A percentile compares a stretch with the other conserved stretches of the same genome.
Conservation (phyloP, 1,140 invertebrate species). For the Brachionus plicatilis region DNA sequence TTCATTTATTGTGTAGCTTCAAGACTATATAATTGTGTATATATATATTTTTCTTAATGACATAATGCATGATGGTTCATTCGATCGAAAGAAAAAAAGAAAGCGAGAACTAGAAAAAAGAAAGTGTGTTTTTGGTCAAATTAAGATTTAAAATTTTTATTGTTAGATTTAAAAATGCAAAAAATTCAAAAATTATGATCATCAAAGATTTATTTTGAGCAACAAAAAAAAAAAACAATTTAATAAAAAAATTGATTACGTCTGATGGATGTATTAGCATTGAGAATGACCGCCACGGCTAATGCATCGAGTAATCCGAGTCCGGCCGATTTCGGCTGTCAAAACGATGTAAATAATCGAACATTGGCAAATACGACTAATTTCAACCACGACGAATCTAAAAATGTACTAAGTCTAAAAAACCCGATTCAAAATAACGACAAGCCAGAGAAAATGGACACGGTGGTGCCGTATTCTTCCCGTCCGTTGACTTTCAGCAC, state of each 20-base stretch:
- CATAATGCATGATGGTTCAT: not conserved
- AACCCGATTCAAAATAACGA: not conserved
- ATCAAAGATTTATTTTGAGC: not conserved
- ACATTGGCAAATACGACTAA: conserved; percentile 26
- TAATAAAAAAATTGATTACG: not conserved
- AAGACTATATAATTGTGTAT: conserved; percentile 13
- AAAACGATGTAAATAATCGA: conserved; percentile 8
- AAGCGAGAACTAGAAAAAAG: not conserved
- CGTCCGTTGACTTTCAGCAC: conserved; percentile 16
- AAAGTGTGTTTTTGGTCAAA: conserved; percentile 20
- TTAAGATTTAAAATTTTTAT: not conserved
- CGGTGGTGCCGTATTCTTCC: not conserved
- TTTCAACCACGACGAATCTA: not conserved
- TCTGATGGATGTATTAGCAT: conserved; percentile 20
- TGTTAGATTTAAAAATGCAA: conserved; percentile 1
- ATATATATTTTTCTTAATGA: conserved; percentile 21
- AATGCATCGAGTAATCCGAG: not conserved
- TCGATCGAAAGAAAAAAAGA: not conserved
- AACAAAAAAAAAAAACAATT: not conserved
- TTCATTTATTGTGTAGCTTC: conserved; percentile 17
- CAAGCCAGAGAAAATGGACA: not conserved
- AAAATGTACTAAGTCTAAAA: not conserved
- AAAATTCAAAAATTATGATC: conserved; percentile 1
- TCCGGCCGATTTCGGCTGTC: not conserved
- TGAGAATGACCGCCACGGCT: conserved; percentile 13